Evolutionary conservation across 2,113 vertebrate species (phyloP), one percentile per base, ranked within the genome.

Genomic region (Corythoichthys haematopterus): DNA sequence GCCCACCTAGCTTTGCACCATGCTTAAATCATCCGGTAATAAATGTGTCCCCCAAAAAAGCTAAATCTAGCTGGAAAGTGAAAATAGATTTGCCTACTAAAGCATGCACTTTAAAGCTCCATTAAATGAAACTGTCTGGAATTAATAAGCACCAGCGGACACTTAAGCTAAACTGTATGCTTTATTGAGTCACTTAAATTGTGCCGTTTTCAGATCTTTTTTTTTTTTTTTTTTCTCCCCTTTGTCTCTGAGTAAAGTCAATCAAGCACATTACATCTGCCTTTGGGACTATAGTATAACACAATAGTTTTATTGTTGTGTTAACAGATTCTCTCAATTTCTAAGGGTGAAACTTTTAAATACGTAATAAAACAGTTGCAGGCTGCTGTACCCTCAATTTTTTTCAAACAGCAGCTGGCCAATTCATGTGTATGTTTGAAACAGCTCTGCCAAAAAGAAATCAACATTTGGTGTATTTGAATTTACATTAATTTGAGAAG

Each of bases 51-150:
- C 66, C 70, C 10, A 35, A 83, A 76, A 68, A 64, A 79, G 79
- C 69, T 16, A 28, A 74, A 80, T 74, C 77, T 75, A 64, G 70
- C 15, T 64, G 78, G 83, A 83, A 75, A 71, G 63, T 15, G 33
- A 70, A 70, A 74, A 69, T 76, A 84, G 84, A 82, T 82, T 43
- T 43, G 9, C 40, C 40, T 81, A 82, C 62, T 56, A 37, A 77
- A 77, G 77, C 74, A 76, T 80, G 79, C 76, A 89, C 89, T 88
- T 85, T 85, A 88, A 87, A 79, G 80, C 88, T 85, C 85, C 80
- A 88, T 90, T 88, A 89, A 85, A 81, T 88, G 77, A 84, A 85
- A 87, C 78, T 78, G 77, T 68, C 65, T 84, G 80, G 82, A 88
- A 84, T 90, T 87, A 90, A 87, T 88, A 88, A 86, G 77, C 79